phyloP scores from a whole-genome alignment of 2,113 vertebrate species.

The Panthera tigris region DNA sequence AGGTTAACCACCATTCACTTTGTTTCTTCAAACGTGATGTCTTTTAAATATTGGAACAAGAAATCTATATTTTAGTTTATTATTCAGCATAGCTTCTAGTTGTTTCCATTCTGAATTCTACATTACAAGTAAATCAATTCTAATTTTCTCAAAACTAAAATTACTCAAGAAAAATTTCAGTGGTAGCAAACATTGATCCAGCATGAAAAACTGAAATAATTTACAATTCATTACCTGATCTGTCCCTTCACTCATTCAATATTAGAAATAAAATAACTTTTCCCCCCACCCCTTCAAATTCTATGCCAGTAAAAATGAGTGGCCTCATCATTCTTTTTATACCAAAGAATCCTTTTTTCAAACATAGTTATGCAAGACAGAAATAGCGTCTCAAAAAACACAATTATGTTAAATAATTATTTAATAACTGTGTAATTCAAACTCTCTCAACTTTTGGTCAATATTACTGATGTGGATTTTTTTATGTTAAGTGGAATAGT shows the following conservation, averaged over 20 bases:
- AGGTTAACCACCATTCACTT: constrained; percentile 4
- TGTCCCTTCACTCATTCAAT: background rate
- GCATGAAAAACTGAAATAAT: constrained; percentile 64
- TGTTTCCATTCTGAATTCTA: constrained; percentile 59
- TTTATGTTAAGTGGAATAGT: constrained; percentile 5
- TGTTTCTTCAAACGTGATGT: constrained; percentile 22
- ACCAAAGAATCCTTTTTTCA: background rate
- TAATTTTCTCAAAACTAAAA: constrained; percentile 74
- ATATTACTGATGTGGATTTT: constrained; percentile 36
- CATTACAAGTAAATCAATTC: constrained; percentile 71
- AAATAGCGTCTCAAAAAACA: background rate
- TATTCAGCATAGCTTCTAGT: constrained; percentile 53
- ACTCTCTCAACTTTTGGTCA: constrained; percentile 15
- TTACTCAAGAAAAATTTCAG: constrained; percentile 60
- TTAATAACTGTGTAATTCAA: constrained; percentile 42
- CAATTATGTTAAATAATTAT: background rate
- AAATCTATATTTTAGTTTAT: constrained; percentile 67
- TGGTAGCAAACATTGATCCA: constrained; percentile 60
- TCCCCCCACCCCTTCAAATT: background rate
- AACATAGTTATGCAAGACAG: background rate
- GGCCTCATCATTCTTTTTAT: constrained; percentile 13
- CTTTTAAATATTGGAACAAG: constrained; percentile 49
- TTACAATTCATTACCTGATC: constrained; percentile 61
- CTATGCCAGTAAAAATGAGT: background rate
- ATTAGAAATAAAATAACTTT: constrained; percentile 53